Conservation (phyloP, 2,113 vertebrate species). For the Daboia siamensis region DNA sequence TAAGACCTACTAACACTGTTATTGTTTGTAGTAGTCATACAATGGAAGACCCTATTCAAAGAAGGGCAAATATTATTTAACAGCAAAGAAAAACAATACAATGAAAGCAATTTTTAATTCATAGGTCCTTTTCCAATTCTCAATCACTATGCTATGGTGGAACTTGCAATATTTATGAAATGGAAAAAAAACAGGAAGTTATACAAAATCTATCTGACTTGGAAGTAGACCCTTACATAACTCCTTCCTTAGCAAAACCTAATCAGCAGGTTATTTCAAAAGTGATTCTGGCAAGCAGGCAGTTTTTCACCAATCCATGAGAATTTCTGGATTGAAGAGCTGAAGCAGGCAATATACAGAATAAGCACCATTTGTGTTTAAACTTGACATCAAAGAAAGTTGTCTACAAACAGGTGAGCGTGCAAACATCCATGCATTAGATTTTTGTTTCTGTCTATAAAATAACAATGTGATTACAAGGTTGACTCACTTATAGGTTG, state of each 20-base stretch:
- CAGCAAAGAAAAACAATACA: not conserved
- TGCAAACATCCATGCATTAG: slow-evolving; percentile 25
- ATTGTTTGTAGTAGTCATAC: not conserved
- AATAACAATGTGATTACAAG: slow-evolving; percentile 26
- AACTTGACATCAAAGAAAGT: not conserved
- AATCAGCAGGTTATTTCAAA: not conserved
- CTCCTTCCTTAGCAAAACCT: slow-evolving; percentile 4
- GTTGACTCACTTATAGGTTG: slow-evolving; percentile 18
- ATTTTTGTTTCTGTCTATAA: slow-evolving; percentile 23
- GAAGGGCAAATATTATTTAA: not conserved
- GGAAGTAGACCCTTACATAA: not conserved
- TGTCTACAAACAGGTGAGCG: slow-evolving; percentile 9
- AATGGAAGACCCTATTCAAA: not conserved
- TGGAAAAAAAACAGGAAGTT: not conserved
- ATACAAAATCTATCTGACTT: not conserved
- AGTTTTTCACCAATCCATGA: not conserved
- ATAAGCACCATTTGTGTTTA: not conserved
- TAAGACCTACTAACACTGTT: not conserved
- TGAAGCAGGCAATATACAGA: slow-evolving; percentile 31
- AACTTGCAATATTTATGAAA: not conserved
- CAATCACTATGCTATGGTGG: not conserved
- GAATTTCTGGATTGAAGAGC: not conserved
- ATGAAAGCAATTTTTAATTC: not conserved
- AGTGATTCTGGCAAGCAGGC: not conserved
- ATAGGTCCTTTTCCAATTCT: not conserved